A percentile compares a stretch with the other conserved stretches of the same genome.
Evolutionary conservation across 2,113 vertebrate species (phyloP).

Genomic region (Poecile atricapillus): DNA sequence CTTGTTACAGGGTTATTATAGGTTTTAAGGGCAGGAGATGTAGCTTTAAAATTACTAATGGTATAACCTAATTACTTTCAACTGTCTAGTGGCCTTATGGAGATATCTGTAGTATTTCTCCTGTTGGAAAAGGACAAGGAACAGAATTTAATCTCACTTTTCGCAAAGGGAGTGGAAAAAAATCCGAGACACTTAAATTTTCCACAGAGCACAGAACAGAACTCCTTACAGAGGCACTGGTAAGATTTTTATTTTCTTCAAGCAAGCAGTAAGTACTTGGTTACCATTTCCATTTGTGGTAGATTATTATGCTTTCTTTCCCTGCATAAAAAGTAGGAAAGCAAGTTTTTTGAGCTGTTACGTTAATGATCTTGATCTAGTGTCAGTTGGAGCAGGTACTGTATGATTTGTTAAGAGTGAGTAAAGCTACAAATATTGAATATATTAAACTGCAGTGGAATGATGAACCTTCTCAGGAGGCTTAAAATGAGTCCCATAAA

Average conservation of each 20-base stretch:
- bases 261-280: not conserved
- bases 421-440: not conserved
- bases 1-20: not conserved
- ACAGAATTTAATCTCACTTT: constrained; percentile 97
- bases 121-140: constrained; percentile 96
- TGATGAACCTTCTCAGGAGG: not conserved
- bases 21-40: not conserved
- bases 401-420: not conserved
- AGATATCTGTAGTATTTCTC: constrained; percentile 93
- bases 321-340: not conserved
- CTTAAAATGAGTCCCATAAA: not conserved
- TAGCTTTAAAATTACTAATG: not conserved
- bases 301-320: not conserved
- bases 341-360: not conserved
- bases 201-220: constrained; percentile 98
- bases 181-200: constrained; percentile 98
- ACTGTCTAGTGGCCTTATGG: constrained; percentile 94
- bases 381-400: not conserved
- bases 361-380: not conserved
- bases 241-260: constrained; percentile 62
- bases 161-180: constrained; percentile 94
- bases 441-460: not conserved
- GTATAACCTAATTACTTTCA: not conserved
- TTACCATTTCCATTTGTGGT: not conserved
- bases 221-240: constrained; percentile 96